Evolutionary conservation across 2,113 vertebrate genomes (phyloP).

Genomic region (Suricata suricatta): DNA sequence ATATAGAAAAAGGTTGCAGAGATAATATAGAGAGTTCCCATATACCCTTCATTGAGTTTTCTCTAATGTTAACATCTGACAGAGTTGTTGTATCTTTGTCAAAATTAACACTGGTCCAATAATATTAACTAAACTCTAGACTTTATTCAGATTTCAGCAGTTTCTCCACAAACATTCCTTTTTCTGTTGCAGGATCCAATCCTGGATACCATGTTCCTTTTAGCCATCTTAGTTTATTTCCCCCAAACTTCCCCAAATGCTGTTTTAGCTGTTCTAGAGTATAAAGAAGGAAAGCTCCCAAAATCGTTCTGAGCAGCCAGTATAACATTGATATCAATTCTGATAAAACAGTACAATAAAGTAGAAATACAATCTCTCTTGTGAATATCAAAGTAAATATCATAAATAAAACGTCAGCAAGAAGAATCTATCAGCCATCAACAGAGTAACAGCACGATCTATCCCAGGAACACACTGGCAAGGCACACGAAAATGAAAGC

Average conservation of each 20-base stretch:
- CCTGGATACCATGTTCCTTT: neutral
- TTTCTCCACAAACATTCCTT: neutral
- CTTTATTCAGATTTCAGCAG: neutral
- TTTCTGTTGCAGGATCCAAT: neutral
- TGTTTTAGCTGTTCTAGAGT: neutral
- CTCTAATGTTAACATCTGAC: constrained; percentile 12
- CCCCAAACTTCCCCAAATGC: neutral
- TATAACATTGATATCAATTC: neutral
- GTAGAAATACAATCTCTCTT: neutral
- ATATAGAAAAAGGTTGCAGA: neutral
- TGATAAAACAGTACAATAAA: neutral
- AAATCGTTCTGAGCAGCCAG: neutral
- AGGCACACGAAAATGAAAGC: neutral
- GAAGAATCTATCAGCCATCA: neutral
- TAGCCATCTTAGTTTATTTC: neutral
- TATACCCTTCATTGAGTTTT: neutral
- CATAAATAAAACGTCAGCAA: neutral
- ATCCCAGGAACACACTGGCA: neutral
- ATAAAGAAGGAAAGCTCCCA: constrained; percentile 4
- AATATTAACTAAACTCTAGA: constrained; percentile 4
- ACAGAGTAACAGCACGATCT: neutral
- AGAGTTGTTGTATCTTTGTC: neutral
- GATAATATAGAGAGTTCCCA: neutral
- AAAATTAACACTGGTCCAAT: constrained; percentile 19
- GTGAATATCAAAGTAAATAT: neutral